Base-by-base conservation (phyloP, 2,888 invertebrate species). In the Dicranocentrus wangi region DNA sequence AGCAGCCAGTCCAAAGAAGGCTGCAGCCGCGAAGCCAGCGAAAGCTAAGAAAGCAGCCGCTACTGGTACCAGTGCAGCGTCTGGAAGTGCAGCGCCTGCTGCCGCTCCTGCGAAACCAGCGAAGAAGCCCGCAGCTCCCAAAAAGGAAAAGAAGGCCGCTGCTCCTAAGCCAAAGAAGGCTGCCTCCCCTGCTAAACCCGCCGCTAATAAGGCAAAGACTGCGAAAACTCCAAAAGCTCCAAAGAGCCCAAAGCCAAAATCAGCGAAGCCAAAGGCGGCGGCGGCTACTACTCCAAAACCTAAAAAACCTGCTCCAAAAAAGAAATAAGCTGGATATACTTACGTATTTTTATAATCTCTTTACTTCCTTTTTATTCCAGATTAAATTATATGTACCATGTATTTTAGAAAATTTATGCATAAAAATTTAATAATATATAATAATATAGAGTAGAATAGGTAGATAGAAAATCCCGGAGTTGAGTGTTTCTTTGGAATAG, bases 281-380 rank as follows among this genome's bases (percentile, higher is more conserved):
- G 32, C 78, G 15, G 71, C 68, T 19, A n/a, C n/a, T n/a, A n/a
- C n/a, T n/a, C 39, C 63, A 3, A 75, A 75, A 60, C 23, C 75
- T 19, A 84, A 84, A 70, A 77, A 69, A 23, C 81, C 82, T n/a
- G 79, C 84, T n/a, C 82, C 84, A 0, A 84, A 84, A 42, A 84
- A 84, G 73, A 70, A 82, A 77, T 72, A 72, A 77, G 72, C 39
- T 28, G 23, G 58, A 63, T 42, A 65, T 25, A 21, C 32, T 60
- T 28, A 32, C 28, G n/a, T 51, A 55, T 51, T 47, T 68, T 68
- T 65, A 65, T 68, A 39, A 68, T 55, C 28, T 32, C 32, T 32
- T 55, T 53, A 70, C 58, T 32, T 55, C 55, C 58, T 70, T 70
- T 55, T 70, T 53, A 68, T 28, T 68, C 53, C 53, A 47, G 53